Percentiles rank a stretch among this genome's conserved stretches.
These are phyloP conservation scores for Myathropa florea DNA, from an alignment of 2,888 invertebrate genomes.

Conservation along the genomic window DNA sequence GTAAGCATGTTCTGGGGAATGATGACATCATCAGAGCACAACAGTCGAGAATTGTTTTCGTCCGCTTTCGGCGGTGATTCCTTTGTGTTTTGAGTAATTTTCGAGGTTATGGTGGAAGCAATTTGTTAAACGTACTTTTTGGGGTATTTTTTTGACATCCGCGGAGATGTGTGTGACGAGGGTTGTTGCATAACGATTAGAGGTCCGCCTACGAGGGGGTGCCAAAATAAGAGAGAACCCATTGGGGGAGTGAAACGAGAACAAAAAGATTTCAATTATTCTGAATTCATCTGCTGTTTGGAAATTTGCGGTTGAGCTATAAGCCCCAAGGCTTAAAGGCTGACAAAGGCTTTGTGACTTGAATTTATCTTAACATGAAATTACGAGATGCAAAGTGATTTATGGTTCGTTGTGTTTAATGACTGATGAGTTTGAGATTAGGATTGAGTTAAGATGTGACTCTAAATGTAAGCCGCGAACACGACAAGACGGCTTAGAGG, in stretches of 20 bases:
- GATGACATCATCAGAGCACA: conserved; percentile 61
- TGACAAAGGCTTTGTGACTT: neutral
- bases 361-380: neutral
- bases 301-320: neutral
- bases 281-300: neutral
- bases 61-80: neutral
- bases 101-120: conserved; percentile 25
- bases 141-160: conserved; percentile 45
- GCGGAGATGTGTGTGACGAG: conserved; percentile 39
- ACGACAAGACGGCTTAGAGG: too few relatives aligned
- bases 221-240: neutral
- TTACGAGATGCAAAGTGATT: too few relatives aligned
- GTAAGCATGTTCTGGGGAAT: conserved; percentile 23
- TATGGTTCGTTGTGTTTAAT: too few relatives aligned
- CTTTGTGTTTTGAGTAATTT: neutral
- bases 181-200: conserved; percentile 46
- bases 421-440: too few relatives aligned
- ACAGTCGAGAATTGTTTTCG: neutral
- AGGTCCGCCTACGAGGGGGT: too few relatives aligned
- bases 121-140: conserved; percentile 37
- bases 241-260: neutral
- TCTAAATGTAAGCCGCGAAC: too few relatives aligned
- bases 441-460: too few relatives aligned
- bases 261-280: neutral
- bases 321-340: neutral